Conservation (phyloP, 2,113 vertebrate genomes). For the Apistogramma diplotaenia region DNA sequence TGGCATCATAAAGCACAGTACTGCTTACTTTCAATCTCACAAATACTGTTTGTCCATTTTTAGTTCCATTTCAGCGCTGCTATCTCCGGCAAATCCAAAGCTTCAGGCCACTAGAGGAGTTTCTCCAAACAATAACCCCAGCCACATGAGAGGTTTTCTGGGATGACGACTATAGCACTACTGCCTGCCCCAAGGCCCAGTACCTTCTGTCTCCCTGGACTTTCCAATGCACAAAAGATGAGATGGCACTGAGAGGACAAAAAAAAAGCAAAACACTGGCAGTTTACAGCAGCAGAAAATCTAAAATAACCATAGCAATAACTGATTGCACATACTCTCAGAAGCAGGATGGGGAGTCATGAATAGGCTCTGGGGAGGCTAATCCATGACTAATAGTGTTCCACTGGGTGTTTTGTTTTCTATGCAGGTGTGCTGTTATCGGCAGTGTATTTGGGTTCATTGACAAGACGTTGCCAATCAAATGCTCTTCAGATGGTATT, state of each 20-base stretch:
- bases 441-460: no score
- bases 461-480: no score
- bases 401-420: not conserved
- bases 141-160: conserved; percentile 15
- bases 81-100: conserved; percentile 10
- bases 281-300: not conserved
- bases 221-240: not conserved
- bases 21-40: conserved; percentile 20
- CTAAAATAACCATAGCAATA: no score
- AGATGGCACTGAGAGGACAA: not conserved
- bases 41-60: conserved; percentile 51
- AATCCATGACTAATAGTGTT: not conserved
- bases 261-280: not conserved
- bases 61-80: conserved; percentile 16
- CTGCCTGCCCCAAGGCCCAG: not conserved
- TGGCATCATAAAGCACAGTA: conserved; percentile 14
- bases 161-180: not conserved
- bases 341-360: not conserved
- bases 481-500: no score
- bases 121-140: conserved; percentile 9
- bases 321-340: not conserved
- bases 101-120: not conserved
- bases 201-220: not conserved
- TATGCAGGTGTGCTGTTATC: not conserved
- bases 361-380: not conserved